A percentile compares a stretch with the other conserved stretches of the same genome.
Evolutionary conservation across 2,888 invertebrate genomes (phyloP).

Genomic region (Frankliniella fusca): DNA sequence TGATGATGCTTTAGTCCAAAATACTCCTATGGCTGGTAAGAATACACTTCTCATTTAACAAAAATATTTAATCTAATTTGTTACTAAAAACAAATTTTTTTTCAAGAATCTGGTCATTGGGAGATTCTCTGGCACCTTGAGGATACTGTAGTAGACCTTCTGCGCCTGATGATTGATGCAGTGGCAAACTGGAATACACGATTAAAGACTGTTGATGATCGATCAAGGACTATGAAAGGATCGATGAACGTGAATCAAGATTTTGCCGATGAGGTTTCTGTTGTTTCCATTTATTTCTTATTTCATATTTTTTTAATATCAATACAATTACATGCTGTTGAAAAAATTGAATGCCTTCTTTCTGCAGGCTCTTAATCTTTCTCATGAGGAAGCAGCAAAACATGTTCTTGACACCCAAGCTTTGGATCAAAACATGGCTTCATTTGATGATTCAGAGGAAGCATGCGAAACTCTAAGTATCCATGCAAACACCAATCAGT

Average conservation of each 20-base stretch:
- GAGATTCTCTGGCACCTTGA: constrained; percentile 52
- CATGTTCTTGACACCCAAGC: not conserved
- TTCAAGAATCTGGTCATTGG: constrained; percentile 42
- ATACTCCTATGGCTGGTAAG: constrained; percentile 63
- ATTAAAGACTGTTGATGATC: constrained; percentile 41
- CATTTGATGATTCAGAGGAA: not conserved
- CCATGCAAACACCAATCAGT: constrained; percentile 39
- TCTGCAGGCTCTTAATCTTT: not conserved
- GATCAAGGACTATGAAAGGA: constrained; percentile 41
- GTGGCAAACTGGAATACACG: constrained; percentile 66
- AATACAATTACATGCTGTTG: not conserved
- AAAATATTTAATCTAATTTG: constrained; percentile 21
- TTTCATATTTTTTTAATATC: not conserved
- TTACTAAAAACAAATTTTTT: constrained; percentile 27
- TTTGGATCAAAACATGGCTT: not conserved
- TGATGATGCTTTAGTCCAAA: constrained; percentile 72
- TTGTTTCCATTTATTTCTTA: not conserved
- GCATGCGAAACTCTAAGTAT: no score
- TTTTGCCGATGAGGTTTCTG: constrained; percentile 45
- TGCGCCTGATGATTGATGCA: constrained; percentile 63
- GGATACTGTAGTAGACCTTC: constrained; percentile 61
- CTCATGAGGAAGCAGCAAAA: not conserved
- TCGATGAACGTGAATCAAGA: constrained; percentile 42
- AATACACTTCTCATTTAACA: constrained; percentile 45
- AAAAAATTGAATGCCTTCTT: not conserved